Evolutionary conservation across 2,113 vertebrate genomes (phyloP), one percentile per base, ranked within the genome.

Genomic region (Merops nubicus): DNA sequence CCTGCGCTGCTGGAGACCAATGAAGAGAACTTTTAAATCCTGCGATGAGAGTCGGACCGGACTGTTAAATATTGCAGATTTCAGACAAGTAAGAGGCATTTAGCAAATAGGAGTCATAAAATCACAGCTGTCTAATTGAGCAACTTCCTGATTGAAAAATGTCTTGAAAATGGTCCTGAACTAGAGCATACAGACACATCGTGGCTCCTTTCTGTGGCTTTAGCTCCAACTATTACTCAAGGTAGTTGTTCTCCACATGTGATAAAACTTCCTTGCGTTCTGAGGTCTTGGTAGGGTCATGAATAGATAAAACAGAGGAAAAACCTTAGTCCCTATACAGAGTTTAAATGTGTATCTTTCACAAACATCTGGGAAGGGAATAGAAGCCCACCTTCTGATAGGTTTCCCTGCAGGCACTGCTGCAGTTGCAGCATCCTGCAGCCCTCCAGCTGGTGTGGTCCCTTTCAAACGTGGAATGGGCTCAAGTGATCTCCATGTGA

Each of bases 71-170:
- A 59, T 95, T 36, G 93, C 96, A 6, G 96, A 97, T 64, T 98
- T 98, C 95, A 96, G 97, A 93, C 97, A 98, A 97, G 97, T 98
- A 93, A 90, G 50, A 28, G 70, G 59, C 2, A 13, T 57, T 92
- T 50, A 82, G 43, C 29, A 60, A 48, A 56, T 53, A 76, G 43
- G 2, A 47, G 15, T 15, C 43, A 82, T 57, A 56, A 91, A 92
- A 76, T 47, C 15, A 38, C 28, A 62, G 11, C 16, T 62, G 28
- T 47, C 50, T 64, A 45, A 72, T 68, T 18, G 28, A 38, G n/a
- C n/a, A 69, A 28, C 15, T 76, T 76, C 26, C 28, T 45, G 34
- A 50, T 3, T 8, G 60, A 87, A 78, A 40, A 11, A 21, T 19
- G 42, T 75, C 33, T 82, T 60, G 26, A 64, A 51, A 64, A 50